phyloP scores from a whole-genome alignment of 1,140 invertebrate species.

The Brachionus asplanchnoidis region DNA sequence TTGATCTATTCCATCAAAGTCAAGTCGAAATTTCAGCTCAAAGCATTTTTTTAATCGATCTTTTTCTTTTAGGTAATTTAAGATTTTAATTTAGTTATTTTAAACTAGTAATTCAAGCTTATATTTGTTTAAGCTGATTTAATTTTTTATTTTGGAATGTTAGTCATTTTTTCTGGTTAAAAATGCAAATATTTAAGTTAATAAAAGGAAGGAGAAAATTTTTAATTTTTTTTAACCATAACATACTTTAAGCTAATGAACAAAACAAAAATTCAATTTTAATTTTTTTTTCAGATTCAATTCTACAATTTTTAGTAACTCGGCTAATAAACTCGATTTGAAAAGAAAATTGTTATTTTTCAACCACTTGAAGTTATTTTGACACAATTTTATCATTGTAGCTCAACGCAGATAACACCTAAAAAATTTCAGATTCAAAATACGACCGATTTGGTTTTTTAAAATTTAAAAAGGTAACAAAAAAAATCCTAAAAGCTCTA shows the following conservation, averaged over 20 bases:
- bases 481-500: neutral
- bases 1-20: neutral
- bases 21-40: neutral
- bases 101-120: neutral
- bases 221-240: too few species aligned
- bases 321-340: neutral
- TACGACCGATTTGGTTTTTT: neutral
- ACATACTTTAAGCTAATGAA: neutral
- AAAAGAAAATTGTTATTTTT: neutral
- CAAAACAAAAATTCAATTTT: neutral
- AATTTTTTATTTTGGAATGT: neutral
- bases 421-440: neutral
- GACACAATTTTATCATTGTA: neutral
- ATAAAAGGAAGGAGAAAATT: too few species aligned
- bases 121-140: neutral
- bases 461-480: neutral
- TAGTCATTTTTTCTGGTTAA: neutral
- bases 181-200: neutral
- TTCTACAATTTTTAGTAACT: neutral
- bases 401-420: neutral
- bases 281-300: neutral
- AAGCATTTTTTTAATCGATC: neutral
- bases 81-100: neutral
- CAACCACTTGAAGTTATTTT: neutral
- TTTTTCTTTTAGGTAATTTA: neutral